Evolutionary conservation across 2,888 invertebrate genomes (phyloP), one percentile per base, ranked within the genome.

Genomic region (Syritta pipiens): DNA sequence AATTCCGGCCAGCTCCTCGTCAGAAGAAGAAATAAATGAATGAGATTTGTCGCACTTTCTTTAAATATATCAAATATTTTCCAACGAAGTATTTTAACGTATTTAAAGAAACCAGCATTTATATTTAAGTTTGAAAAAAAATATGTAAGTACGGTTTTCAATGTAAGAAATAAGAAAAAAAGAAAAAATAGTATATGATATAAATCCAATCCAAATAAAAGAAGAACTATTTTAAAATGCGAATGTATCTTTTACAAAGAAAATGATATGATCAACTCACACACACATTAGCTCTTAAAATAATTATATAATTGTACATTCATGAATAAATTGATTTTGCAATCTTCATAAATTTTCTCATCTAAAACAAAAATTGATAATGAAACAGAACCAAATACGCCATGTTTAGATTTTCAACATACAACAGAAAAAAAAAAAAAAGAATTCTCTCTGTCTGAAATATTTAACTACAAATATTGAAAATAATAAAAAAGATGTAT

Each of bases 1-100:
- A 51, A 92, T 92, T 81, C 92, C 91, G 9, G 92, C 92, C 82
- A 92, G 92, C 69, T 89, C 89, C 63, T 89, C 89, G 55, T 89
- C 89, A 3, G 89, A 89, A 62, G 89, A 89, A 72, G 89, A 89
- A 82, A 82, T 87, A 71, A 88, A 88, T 82, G 89, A 89, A 89
- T 89, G 89, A 89, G 88, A 89, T 86, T 86, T 89, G 84, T 89
- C 88, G 84, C 86, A 89, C 86, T 87, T 88, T 86, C 88, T 89
- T 85, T 89, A 89, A 84, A 67, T 71, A 62, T 65, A 44, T 67
- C 30, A 59, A 65, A 69, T 60, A 24, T 49, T 51, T 49, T 48
- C 55, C 55, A 55, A 22, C 48, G 37, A 67, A 44, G 30, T 48
- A 55, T 67, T 59, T 55, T 65, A 63, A 60, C 20, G 35, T 69